These are phyloP conservation scores for Trachurus trachurus DNA, from an alignment of 2,797 vertebrate species.

Conservation along the genomic window DNA sequence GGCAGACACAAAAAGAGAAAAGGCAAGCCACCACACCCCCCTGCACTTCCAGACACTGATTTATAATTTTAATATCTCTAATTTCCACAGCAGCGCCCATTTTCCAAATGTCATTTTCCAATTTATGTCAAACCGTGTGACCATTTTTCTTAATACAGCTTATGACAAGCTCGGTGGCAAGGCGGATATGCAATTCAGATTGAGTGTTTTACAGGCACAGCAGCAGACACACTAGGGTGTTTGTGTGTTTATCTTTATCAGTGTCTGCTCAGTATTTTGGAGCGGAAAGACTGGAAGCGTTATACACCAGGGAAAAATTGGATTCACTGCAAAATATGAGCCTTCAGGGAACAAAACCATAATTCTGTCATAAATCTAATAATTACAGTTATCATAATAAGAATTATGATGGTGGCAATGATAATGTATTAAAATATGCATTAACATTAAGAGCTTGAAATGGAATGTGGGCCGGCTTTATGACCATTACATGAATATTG, in stretches of 20 bases:
- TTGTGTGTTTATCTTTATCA: constrained; percentile 89
- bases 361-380: constrained; percentile 85
- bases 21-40: constrained; percentile 66
- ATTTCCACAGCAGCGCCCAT: constrained; percentile 90
- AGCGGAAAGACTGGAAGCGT: constrained; percentile 61
- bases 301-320: constrained; percentile 71
- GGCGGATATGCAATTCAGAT: constrained; percentile 91
- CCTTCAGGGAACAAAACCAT: constrained; percentile 82
- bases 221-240: constrained; percentile 78
- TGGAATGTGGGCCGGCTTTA: constrained; percentile 76
- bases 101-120: constrained; percentile 95
- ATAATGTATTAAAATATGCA: constrained; percentile 89
- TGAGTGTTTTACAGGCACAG: constrained; percentile 84
- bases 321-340: constrained; percentile 76
- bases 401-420: constrained; percentile 84
- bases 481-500: constrained; percentile 85
- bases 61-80: constrained; percentile 97
- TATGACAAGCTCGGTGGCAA: constrained; percentile 90
- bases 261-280: constrained; percentile 77
- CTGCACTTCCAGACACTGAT: constrained; percentile 89
- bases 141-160: constrained; percentile 94
- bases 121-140: constrained; percentile 93
- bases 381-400: constrained; percentile 86
- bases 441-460: constrained; percentile 83
- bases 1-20: constrained; percentile 49